Percentiles rank a stretch among this genome's conserved stretches.
phyloP scores from a whole-genome alignment of 2,888 invertebrate species.

The Ernsta delagoae region DNA sequence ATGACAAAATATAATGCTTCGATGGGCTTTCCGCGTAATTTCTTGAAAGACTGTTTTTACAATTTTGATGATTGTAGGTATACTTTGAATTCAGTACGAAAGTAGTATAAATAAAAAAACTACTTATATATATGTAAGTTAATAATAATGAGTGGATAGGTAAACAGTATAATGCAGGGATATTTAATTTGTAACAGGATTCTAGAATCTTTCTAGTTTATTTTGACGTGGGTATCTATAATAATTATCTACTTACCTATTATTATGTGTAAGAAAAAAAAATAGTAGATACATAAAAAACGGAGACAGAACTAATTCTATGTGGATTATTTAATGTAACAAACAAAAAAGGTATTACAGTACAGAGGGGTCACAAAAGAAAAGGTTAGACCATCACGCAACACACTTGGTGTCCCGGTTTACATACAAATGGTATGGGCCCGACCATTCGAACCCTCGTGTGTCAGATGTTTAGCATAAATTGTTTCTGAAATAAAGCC shows the following conservation, averaged over 20 bases:
- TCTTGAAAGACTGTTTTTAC: not conserved
- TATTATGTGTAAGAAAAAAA: too few species aligned
- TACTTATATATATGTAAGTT: too few species aligned
- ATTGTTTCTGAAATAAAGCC: slow-evolving; percentile 57
- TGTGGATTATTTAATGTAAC: not conserved
- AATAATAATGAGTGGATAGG: too few species aligned
- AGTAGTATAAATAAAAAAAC: too few species aligned
- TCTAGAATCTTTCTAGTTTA: too few species aligned
- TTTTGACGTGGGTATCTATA: too few species aligned
- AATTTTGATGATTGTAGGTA: too few species aligned
- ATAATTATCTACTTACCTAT: too few species aligned
- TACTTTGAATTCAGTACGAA: too few species aligned
- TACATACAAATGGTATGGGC: slow-evolving; percentile 66
- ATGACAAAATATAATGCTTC: slow-evolving; percentile 3
- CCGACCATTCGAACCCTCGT: slow-evolving; percentile 64
- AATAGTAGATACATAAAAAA: too few species aligned
- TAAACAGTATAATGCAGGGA: too few species aligned
- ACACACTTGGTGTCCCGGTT: slow-evolving; percentile 61
- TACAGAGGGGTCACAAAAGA: slow-evolving; percentile 8
- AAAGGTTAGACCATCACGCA: slow-evolving; percentile 42
- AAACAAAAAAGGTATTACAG: not conserved
- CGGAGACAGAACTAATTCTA: not conserved
- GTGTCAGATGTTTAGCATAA: slow-evolving; percentile 72
- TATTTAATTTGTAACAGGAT: too few species aligned
- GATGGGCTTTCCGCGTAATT: not conserved